Conservation (phyloP, 2,113 vertebrate genomes). For the Podocnemis expansa region DNA sequence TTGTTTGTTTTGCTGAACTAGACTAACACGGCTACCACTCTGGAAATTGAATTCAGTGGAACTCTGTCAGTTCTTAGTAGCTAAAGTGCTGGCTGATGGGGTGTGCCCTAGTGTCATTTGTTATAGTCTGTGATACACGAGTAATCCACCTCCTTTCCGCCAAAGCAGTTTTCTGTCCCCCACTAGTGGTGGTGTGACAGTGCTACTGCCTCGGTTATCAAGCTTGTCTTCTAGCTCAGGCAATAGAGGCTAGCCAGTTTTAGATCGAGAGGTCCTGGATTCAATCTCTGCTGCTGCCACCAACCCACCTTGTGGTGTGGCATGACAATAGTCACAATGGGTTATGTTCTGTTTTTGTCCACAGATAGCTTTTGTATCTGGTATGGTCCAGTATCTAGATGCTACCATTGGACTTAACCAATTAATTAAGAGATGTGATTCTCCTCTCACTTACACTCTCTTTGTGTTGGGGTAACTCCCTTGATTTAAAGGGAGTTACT, state of each 20-base stretch:
- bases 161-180: background rate
- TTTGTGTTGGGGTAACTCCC: background rate
- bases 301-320: background rate
- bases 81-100: background rate
- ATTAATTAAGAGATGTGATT: background rate
- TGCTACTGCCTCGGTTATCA: no score
- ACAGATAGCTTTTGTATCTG: conserved; percentile 1
- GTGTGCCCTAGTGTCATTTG: background rate
- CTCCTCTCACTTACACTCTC: background rate
- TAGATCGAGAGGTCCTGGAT: no score
- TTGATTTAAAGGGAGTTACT: background rate
- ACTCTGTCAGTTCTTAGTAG: background rate
- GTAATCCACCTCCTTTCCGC: background rate
- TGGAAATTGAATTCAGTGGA: background rate
- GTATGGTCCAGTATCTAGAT: conserved; percentile 7
- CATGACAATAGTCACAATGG: background rate
- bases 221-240: no score
- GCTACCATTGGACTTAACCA: background rate
- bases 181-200: background rate
- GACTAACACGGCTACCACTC: no score
- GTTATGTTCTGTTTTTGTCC: background rate
- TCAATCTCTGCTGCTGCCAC: no score
- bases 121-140: background rate
- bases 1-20: no score
- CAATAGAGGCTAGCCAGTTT: no score